Evolutionary conservation across 2,888 invertebrate genomes (phyloP).

Genomic region (Volucella inanis): DNA sequence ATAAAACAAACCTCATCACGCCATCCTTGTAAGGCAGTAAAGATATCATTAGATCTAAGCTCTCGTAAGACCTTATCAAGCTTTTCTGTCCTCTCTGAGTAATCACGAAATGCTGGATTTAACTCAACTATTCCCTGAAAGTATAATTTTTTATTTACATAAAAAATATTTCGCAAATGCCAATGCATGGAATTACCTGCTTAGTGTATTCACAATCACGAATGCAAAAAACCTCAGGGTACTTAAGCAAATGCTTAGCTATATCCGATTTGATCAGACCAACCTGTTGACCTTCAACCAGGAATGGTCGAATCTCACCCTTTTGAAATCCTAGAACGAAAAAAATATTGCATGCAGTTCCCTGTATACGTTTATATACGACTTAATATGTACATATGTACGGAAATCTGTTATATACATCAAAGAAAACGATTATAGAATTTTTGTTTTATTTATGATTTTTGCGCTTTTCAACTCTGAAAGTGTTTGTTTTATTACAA

Average conservation of each 20-base stretch:
- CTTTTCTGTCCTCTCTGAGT: conserved; percentile 90
- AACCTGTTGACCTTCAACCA: conserved; percentile 94
- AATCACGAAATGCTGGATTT: conserved; percentile 94
- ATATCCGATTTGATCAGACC: conserved; percentile 94
- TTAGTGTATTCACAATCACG: conserved; percentile 81
- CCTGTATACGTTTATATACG: not conserved
- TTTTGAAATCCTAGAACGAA: conserved; percentile 87
- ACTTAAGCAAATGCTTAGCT: conserved; percentile 90
- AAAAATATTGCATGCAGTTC: conserved; percentile 35
- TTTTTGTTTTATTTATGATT: too few species aligned
- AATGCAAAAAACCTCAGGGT: conserved; percentile 89
- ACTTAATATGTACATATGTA: too few species aligned
- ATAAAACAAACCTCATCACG: conserved; percentile 90
- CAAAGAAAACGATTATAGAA: too few species aligned
- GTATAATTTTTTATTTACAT: conserved; percentile 79
- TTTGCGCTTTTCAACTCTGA: too few species aligned
- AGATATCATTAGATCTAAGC: conserved; percentile 89
- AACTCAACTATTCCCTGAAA: conserved; percentile 91
- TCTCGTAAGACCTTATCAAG: conserved; percentile 91
- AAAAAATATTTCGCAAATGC: conserved; percentile 8
- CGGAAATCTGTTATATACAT: too few species aligned
- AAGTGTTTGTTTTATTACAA: too few species aligned
- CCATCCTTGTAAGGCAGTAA: conserved; percentile 94
- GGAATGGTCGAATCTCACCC: conserved; percentile 92
- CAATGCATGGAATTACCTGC: conserved; percentile 77